Evolutionary conservation across 2,888 invertebrate species (phyloP), one percentile per base, ranked within the genome.

Genomic region (Chironomus riparius): DNA sequence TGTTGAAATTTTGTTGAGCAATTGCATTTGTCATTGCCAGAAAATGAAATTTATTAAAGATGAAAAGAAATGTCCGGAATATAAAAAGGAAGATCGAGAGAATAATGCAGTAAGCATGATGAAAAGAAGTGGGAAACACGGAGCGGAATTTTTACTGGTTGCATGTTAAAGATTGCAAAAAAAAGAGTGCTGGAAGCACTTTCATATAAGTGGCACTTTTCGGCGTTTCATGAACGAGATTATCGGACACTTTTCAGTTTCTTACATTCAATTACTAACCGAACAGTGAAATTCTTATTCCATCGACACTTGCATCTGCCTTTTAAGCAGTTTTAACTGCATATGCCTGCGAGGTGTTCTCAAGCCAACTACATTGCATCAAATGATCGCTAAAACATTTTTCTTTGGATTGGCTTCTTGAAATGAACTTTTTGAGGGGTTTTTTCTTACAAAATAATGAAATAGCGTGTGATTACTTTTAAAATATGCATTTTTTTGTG

Each of bases 181-280:
- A 38, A 65, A 65, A 65, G 22, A 65, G 10, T 68, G 68, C 68
- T 72, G 18, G 22, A 50, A 50, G 72, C 62, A 12, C 21, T 62
- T n/a, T 28, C 28, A 50, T 61, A 38, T 38, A 72, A 61, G 72
- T 72, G 72, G 72, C 72, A 72, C 50, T 72, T 65, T 65, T 72
- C 22, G 72, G 72, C 72, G 72, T 72, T 65, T 70, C 56, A 56
- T 56, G 62, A 62, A 47, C 50, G 38, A 72, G 72, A 72, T 72
- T 72, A 72, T 72, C 72, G 62, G 72, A 72, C 61, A 61, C 38
- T 28, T 62, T 71, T 72, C 22, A 65, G 24, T 56, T 56, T 56
- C 15, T 56, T 21, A 65, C 65, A 65, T 65, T 65, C 65, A 65
- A 65, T 65, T 65, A 65, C 65, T 38, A 38, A 38, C 56, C 56